Base-by-base conservation (phyloP, 1,140 invertebrate species). In the Gryon sp. region DNA sequence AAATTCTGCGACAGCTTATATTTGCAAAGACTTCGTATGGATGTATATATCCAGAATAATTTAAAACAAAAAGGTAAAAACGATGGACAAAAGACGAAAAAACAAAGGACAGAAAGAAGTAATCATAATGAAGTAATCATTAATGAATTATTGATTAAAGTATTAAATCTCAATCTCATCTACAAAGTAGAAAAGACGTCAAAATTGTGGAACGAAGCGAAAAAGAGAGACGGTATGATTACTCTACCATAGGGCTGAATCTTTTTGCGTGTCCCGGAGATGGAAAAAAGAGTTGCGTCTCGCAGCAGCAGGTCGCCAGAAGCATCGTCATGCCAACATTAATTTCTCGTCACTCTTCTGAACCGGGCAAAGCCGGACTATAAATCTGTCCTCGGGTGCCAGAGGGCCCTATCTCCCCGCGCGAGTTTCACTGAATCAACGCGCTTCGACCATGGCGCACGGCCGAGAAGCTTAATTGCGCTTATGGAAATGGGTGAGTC, bases 311-410 rank as follows among this genome's bases (percentile, higher is more conserved):
- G 75, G 70, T 81, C 69, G 77, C 77, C 80, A 81, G 80, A 63
- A 82, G 80, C 78, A 69, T 76, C 48, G 65, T 24, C 46, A 38
- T 82, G 76, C 73, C 73, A 76, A 79, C 70, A 80, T 79, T 80
- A 70, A 74, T 82, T 79, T 80, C 79, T 79, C 79, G 77, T 82
- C 72, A 79, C 68, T 78, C 65, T 75, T 69, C 60, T 55, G 62
- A 57, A 34, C 59, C 48, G 41, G 22, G 38, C 52, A 43, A 38
- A 65, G 30, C 53, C 53, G 65, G 65, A 14, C 59, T 40, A 65
- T 76, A 76, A 76, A 76, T 76, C 74, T 70, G 73, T 76, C 73
- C 73, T 69, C 73, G 50, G 65, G 34, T 69, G 73, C 73, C 73
- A 76, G 57, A 63, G 73, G 73, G 73, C 65, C 73, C 65, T 65